Percentiles rank a stretch among this genome's conserved stretches.
phyloP scores from a whole-genome alignment of 1,140 invertebrate species.

The Cheumatopsyche charites region DNA sequence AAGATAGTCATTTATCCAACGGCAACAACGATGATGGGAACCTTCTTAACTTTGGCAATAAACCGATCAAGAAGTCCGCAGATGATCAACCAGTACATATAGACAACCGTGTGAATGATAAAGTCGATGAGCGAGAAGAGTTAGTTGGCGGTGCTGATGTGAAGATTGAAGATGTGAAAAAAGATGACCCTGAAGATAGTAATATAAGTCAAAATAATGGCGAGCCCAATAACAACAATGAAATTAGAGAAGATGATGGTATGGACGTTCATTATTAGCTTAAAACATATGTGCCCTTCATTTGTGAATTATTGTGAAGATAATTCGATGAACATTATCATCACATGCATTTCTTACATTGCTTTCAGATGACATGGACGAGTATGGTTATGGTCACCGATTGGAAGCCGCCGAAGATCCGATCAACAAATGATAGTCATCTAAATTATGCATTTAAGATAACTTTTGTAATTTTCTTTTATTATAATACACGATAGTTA shows the following conservation, averaged over 20 bases:
- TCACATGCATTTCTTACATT: no score
- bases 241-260: conserved; percentile 22
- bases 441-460: no score
- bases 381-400: conserved; percentile 1
- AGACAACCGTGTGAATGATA: background rate
- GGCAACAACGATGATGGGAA: background rate
- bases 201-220: conserved; percentile 28
- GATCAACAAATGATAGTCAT: conserved; percentile 9
- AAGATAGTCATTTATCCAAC: background rate
- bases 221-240: conserved; percentile 1
- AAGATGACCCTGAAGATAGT: conserved; percentile 1
- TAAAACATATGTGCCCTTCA: background rate
- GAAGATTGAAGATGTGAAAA: background rate
- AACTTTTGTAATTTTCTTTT: no score
- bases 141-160: background rate
- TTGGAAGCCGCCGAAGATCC: conserved; percentile 13
- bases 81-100: background rate
- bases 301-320: no score
- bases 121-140: background rate
- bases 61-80: background rate
- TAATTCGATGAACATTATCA: no score
- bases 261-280: background rate
- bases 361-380: conserved; percentile 19
- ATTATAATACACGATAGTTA: no score
- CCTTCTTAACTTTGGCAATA: background rate